A percentile compares a stretch with the other conserved stretches of the same genome.
phyloP scores from a whole-genome alignment of 2,113 vertebrate species.

The Salvelinus sp. region DNA sequence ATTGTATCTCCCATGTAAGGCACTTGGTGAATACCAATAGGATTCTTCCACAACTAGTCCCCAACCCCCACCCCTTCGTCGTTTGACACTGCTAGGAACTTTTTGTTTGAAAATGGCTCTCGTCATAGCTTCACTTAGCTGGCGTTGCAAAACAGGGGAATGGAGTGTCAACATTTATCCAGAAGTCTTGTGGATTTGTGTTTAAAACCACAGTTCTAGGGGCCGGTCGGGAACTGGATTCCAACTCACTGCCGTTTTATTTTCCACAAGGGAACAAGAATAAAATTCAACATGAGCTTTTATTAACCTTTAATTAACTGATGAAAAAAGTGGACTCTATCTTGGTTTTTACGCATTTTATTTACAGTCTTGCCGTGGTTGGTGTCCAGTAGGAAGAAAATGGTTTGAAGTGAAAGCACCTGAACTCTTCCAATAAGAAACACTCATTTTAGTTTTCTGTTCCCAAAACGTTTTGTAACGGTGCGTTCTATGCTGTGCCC shows the following conservation, averaged over 20 bases:
- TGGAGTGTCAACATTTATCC: neutral
- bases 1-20: neutral
- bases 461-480: too few relatives aligned
- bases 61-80: neutral
- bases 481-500: too few relatives aligned
- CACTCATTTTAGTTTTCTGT: too few relatives aligned
- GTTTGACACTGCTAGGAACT: conserved; percentile 1
- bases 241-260: neutral
- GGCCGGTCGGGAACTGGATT: neutral
- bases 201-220: neutral
- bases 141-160: neutral
- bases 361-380: too few relatives aligned
- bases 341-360: too few relatives aligned
- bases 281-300: too few relatives aligned
- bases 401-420: too few relatives aligned
- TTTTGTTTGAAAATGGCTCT: neutral
- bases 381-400: too few relatives aligned
- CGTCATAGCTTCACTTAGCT: neutral
- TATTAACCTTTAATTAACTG: too few relatives aligned
- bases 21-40: neutral
- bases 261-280: conserved; percentile 13
- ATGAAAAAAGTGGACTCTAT: too few relatives aligned
- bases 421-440: too few relatives aligned
- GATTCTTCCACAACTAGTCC: neutral
- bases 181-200: neutral